Evolutionary conservation across 2,797 vertebrate species (phyloP).

Genomic region (Periparus ater): DNA sequence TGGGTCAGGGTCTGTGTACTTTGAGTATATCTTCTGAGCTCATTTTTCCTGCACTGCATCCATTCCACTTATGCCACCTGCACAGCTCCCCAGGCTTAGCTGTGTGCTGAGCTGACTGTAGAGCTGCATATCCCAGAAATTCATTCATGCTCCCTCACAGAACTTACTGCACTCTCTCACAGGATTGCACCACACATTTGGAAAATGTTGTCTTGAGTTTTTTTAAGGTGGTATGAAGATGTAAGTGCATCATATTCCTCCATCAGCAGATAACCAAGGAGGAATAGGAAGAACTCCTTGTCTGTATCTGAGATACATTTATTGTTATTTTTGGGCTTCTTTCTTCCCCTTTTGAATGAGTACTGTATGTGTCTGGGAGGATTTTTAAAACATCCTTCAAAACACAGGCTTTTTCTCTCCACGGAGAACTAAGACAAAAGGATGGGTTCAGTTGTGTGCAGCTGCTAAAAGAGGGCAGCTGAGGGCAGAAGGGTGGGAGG

Average conservation of each 20-base stretch:
- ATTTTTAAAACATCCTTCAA: slow-evolving; percentile 16
- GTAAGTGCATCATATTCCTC: background rate
- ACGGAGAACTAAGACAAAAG: slow-evolving; percentile 19
- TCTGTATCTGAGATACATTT: background rate
- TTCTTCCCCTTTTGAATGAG: slow-evolving; percentile 9
- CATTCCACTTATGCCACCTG: background rate
- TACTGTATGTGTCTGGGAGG: slow-evolving; percentile 25
- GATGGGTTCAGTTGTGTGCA: slow-evolving; percentile 34
- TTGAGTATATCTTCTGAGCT: background rate
- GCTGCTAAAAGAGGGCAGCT: slow-evolving; percentile 48
- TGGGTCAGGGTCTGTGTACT: background rate
- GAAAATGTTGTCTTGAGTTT: background rate
- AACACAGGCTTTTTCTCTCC: slow-evolving; percentile 43
- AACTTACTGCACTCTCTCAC: background rate
- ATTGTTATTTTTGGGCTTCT: background rate
- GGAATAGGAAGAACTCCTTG: background rate
- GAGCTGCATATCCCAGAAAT: background rate
- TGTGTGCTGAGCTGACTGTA: background rate
- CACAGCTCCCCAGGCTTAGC: background rate
- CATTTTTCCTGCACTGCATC: background rate
- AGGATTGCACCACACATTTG: background rate
- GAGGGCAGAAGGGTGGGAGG: background rate
- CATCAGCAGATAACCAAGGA: background rate
- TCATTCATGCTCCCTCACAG: background rate
- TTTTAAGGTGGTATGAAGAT: background rate